Conservation (phyloP, 2,888 invertebrate species). For the Anagyrus pseudococci region DNA sequence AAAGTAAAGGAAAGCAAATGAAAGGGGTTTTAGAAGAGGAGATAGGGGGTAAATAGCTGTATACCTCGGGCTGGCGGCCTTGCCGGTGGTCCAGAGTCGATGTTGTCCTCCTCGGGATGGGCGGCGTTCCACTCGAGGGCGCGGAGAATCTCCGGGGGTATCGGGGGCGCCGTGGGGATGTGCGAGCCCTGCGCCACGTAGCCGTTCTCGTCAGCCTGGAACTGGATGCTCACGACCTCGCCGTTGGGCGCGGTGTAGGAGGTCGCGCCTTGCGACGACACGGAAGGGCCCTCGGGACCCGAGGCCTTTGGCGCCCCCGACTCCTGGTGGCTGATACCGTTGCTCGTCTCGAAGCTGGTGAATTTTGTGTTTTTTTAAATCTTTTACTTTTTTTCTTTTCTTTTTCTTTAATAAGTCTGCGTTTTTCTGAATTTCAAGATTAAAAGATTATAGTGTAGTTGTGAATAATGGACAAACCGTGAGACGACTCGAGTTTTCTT, state of each 20-base stretch:
- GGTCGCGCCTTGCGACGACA: slow-evolving; percentile 60
- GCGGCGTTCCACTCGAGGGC: slow-evolving; percentile 62
- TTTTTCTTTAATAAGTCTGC: no score
- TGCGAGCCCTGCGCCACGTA: slow-evolving; percentile 61
- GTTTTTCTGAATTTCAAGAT: no score
- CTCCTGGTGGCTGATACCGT: slow-evolving; percentile 63
- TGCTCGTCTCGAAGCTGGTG: slow-evolving; percentile 63
- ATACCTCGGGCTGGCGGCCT: slow-evolving; percentile 52
- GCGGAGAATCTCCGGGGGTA: slow-evolving; percentile 60
- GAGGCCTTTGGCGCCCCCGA: slow-evolving; percentile 60
- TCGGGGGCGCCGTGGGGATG: slow-evolving; percentile 61
- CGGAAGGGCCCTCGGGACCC: slow-evolving; percentile 57
- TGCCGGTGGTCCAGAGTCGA: slow-evolving; percentile 40
- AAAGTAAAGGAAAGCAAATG: background rate
- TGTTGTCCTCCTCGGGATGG: slow-evolving; percentile 60
- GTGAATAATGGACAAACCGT: background rate
- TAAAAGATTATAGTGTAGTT: no score
- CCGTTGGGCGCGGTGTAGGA: slow-evolving; percentile 62
- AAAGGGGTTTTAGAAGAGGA: background rate
- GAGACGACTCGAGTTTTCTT: no score
- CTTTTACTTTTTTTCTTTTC: no score
- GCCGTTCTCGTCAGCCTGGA: slow-evolving; percentile 60
- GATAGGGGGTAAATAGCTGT: background rate
- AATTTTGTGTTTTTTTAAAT: no score
- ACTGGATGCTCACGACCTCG: slow-evolving; percentile 59